phyloP scores from a whole-genome alignment of 2,888 invertebrate species.

The Flexamia atlantica region DNA sequence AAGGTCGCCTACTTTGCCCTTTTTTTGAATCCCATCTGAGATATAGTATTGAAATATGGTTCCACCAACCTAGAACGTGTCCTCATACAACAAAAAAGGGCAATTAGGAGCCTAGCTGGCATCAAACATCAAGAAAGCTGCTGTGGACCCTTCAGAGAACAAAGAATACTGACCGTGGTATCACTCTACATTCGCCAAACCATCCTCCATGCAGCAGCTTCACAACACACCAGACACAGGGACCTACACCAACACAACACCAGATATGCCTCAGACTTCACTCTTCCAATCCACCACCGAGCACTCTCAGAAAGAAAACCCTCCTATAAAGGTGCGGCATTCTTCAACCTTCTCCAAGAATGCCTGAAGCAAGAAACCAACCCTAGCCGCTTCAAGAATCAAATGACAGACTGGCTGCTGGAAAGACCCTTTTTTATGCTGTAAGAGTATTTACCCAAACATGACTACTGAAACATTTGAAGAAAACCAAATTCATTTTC shows the following conservation, averaged over 20 bases:
- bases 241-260: conserved; percentile 4
- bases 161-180: conserved; percentile 10
- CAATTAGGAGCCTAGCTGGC: conserved; percentile 18
- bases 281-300: too few relatives aligned
- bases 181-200: conserved; percentile 9
- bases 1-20: neutral
- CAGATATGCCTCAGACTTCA: too few relatives aligned
- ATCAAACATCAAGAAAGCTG: conserved; percentile 39
- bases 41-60: conserved; percentile 23
- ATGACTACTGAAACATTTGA: too few relatives aligned
- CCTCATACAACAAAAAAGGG: conserved; percentile 38
- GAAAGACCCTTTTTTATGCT: too few relatives aligned
- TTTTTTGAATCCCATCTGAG: conserved; percentile 32
- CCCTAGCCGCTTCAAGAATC: too few relatives aligned
- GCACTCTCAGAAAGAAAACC: too few relatives aligned
- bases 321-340: too few relatives aligned
- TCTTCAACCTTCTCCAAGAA: too few relatives aligned
- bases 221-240: conserved; percentile 4
- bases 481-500: too few relatives aligned
- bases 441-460: too few relatives aligned
- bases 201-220: neutral
- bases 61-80: neutral
- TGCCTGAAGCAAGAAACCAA: too few relatives aligned
- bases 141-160: neutral
- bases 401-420: too few relatives aligned